These are phyloP conservation scores for Drosophila bocqueti DNA, from an alignment of 1,140 invertebrate species.

Conservation along the genomic window DNA sequence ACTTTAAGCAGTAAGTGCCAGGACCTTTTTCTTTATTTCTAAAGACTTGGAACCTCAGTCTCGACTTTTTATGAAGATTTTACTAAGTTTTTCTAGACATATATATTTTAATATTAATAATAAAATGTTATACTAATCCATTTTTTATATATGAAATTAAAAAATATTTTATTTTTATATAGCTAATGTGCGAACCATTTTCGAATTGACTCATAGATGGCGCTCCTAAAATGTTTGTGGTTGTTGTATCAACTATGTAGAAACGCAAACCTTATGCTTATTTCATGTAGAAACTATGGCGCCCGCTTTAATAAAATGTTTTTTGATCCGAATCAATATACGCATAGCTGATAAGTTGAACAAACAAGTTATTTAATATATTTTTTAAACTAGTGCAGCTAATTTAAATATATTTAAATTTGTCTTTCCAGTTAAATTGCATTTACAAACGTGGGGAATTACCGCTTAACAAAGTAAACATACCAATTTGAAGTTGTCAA, in stretches of 20 bases:
- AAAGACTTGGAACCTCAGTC: no score
- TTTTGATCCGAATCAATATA: not conserved
- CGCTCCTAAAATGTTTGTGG: not conserved
- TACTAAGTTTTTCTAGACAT: no score
- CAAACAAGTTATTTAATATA: no score
- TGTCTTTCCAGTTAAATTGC: no score
- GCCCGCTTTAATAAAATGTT: not conserved
- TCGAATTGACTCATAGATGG: not conserved
- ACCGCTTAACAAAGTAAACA: not conserved
- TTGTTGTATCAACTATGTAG: not conserved
- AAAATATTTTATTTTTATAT: not conserved
- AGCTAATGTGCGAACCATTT: not conserved
- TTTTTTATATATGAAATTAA: not conserved
- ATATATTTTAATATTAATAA: no score
- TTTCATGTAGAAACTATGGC: not conserved
- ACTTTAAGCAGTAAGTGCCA: not conserved
- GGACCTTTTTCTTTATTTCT: no score
- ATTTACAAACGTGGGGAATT: not conserved
- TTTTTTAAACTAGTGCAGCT: no score
- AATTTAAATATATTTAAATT: not conserved
- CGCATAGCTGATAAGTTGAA: no score
- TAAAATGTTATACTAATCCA: no score
- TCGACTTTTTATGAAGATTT: no score
- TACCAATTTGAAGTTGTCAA: not conserved
- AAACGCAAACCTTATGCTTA: not conserved